Evolutionary conservation across 2,888 invertebrate species (phyloP), one percentile per base, ranked within the genome.

Genomic region (Diaperis boleti): DNA sequence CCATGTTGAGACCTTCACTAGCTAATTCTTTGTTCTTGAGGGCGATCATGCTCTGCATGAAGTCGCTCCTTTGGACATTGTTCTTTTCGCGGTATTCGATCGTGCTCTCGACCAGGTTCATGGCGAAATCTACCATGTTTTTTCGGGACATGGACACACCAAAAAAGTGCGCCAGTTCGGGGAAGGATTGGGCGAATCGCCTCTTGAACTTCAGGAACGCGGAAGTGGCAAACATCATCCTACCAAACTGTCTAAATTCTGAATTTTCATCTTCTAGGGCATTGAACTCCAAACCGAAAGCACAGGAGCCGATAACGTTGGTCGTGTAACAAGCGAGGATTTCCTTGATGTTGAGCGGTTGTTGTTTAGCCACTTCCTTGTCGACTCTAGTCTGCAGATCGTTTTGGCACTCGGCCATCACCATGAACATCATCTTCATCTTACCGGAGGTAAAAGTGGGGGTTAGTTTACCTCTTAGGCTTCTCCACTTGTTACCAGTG

Each of bases 221-320:
- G 60, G 84, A 76, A 0, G 83, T 77, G 71, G 84, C 81, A 41
- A 35, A 35, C 10, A 13, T 35, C 6, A 2, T 82, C 11, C 3
- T 2, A 80, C 50, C 87, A 83, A 13, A 84, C 83, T 67, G 86
- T 84, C 87, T 87, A 71, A 87, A 87, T 4, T 85, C 86, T 47
- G 85, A 84, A 56, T 35, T 35, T 35, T 35, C 35, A 6, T 35
- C 11, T 35, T 35, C 35, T 83, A 84, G 6, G n/a, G 26, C 26
- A 2, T 26, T 26, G 26, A 26, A 26, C 26, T 26, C 26, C 26
- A 26, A 26, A 5, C 26, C 26, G 6, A 26, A 26, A 26, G 26
- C 26, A 5, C 26, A 26, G 1, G 26, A 26, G 0, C 85, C 85
- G 17, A 86, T 84, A 3, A 86, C 83, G 69, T 86, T 86, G 81